phyloP scores from a whole-genome alignment of 2,113 vertebrate species.

The Callipepla squamata region DNA sequence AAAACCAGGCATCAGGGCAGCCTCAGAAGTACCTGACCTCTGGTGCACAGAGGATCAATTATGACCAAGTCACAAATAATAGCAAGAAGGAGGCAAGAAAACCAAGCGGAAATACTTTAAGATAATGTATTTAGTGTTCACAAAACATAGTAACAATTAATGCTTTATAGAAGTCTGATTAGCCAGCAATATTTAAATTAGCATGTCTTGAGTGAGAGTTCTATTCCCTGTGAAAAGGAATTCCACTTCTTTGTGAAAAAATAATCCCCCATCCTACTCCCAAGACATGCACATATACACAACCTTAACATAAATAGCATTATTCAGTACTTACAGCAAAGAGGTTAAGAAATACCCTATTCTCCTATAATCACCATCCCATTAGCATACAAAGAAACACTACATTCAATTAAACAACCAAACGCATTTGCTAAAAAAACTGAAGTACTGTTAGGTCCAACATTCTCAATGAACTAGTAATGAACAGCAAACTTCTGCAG shows the following conservation, averaged over 20 bases:
- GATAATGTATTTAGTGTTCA: slow-evolving; percentile 15
- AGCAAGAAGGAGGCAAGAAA: neutral
- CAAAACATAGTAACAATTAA: slow-evolving; percentile 34
- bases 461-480: neutral
- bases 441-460: neutral
- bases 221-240: slow-evolving; percentile 37
- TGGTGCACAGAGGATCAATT: neutral
- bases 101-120: slow-evolving; percentile 31
- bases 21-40: neutral
- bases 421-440: neutral
- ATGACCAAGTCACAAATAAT: neutral
- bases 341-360: slow-evolving; percentile 7
- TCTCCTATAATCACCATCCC: neutral
- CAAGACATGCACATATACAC: neutral
- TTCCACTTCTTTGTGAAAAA: slow-evolving; percentile 34
- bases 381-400: neutral
- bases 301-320: slow-evolving; percentile 7
- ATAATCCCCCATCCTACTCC: neutral
- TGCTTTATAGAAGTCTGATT: slow-evolving; percentile 27
- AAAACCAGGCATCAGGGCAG: neutral
- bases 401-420: neutral
- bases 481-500: neutral
- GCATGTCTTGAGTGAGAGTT: slow-evolving; percentile 24
- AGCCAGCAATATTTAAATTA: slow-evolving; percentile 36
- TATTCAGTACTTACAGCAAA: slow-evolving; percentile 16